A percentile compares a stretch with the other conserved stretches of the same genome.
Evolutionary conservation across 2,113 vertebrate genomes (phyloP).

Genomic region (Serranochromis macrocephalus): DNA sequence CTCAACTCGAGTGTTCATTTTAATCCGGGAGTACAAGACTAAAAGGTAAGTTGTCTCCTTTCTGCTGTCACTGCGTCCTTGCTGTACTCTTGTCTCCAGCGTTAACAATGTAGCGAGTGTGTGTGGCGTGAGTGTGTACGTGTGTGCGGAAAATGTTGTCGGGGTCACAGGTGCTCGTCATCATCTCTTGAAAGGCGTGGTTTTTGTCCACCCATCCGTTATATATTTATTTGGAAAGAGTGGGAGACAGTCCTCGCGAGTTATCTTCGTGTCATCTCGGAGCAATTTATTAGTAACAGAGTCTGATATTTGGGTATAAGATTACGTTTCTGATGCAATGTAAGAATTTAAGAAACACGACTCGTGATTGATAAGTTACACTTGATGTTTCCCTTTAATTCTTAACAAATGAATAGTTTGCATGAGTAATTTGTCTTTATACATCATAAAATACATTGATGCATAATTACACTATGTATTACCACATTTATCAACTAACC

Average conservation of each 20-base stretch:
- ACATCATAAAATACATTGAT: background rate
- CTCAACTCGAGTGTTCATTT: constrained; percentile 23
- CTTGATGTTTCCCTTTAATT: background rate
- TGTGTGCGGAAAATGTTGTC: constrained; percentile 49
- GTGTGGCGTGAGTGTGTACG: background rate
- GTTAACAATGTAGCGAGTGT: constrained; percentile 1
- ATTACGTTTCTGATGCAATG: background rate
- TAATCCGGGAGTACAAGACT: constrained; percentile 55
- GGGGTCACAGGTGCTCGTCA: constrained; percentile 77
- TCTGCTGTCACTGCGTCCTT: constrained; percentile 46
- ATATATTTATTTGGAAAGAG: constrained; percentile 62
- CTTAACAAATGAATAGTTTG: background rate
- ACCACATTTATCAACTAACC: background rate
- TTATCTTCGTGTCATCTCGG: background rate
- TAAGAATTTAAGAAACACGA: background rate
- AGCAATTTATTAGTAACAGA: background rate
- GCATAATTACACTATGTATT: background rate
- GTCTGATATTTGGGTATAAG: background rate
- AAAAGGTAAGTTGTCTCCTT: constrained; percentile 68
- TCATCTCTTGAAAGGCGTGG: constrained; percentile 74
- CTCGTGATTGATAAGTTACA: background rate
- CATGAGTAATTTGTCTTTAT: background rate
- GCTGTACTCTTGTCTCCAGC: constrained; percentile 35
- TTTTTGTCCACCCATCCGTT: constrained; percentile 64
- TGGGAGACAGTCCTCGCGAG: background rate